Percentiles rank a stretch among this genome's conserved stretches.
Evolutionary conservation across 2,797 vertebrate species (phyloP).

Genomic region (Kryptolebias ocellatus): DNA sequence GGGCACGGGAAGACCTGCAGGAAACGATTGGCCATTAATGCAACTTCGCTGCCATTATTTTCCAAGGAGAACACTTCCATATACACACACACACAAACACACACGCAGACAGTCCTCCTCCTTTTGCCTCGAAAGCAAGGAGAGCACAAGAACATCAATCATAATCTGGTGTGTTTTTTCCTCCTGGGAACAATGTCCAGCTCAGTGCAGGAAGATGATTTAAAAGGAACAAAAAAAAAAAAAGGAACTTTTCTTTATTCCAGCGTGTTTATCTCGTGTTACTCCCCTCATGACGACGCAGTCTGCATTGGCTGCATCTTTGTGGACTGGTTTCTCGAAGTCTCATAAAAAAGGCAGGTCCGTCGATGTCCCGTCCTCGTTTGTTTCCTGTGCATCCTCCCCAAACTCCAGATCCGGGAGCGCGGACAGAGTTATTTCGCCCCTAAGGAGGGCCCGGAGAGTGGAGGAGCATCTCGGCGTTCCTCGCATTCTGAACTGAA

Average conservation of each 20-base stretch:
- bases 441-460: conserved; percentile 50
- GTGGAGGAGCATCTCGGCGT: conserved; percentile 62
- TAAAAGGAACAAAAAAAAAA: conserved; percentile 15
- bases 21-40: conserved; percentile 68
- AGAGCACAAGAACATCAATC: conserved; percentile 32
- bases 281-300: background rate
- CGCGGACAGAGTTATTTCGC: conserved; percentile 56
- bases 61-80: conserved; percentile 61
- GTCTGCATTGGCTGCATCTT: background rate
- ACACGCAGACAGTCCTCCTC: conserved; percentile 30
- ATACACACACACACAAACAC: conserved; percentile 10
- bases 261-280: background rate
- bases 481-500: conserved; percentile 69
- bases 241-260: background rate
- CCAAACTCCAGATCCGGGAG: conserved; percentile 45
- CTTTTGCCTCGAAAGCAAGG: conserved; percentile 52
- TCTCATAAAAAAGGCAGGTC: conserved; percentile 21
- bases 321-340: background rate
- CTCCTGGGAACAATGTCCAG: conserved; percentile 48
- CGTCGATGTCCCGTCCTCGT: conserved; percentile 40
- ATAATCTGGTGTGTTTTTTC: conserved; percentile 53
- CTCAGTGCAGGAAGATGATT: conserved; percentile 13
- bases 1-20: conserved; percentile 58
- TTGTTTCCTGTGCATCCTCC: conserved; percentile 42
- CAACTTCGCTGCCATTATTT: conserved; percentile 65